Evolutionary conservation across 2,888 invertebrate genomes (phyloP).

Genomic region (Scaeva pyrastri): DNA sequence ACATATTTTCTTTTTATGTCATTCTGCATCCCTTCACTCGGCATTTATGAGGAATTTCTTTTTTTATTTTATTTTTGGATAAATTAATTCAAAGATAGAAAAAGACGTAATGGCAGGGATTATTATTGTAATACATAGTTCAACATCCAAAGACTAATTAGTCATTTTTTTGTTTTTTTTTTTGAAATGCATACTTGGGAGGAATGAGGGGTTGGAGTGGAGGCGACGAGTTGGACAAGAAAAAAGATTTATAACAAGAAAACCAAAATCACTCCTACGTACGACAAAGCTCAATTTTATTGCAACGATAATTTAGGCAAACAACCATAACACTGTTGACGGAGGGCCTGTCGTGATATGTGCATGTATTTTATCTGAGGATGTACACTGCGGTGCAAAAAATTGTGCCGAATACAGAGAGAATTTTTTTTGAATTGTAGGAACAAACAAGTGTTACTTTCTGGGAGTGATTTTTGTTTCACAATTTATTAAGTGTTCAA

Average conservation of each 20-base stretch:
- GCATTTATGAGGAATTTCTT: constrained; percentile 6
- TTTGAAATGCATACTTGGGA: not conserved
- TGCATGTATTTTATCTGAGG: not conserved
- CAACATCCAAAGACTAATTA: constrained; percentile 50
- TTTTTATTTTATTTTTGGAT: constrained; percentile 3
- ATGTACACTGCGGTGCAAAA: not conserved
- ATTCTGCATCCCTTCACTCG: constrained; percentile 58
- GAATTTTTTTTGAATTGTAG: too few relatives aligned
- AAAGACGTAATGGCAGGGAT: not conserved
- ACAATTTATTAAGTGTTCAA: too few relatives aligned
- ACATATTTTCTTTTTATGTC: constrained; percentile 48
- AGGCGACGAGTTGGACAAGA: too few relatives aligned
- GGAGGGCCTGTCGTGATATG: not conserved
- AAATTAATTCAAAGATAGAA: constrained; percentile 10
- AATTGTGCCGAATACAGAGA: too few relatives aligned
- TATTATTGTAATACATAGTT: constrained; percentile 7
- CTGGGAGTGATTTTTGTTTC: too few relatives aligned
- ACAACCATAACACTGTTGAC: constrained; percentile 22
- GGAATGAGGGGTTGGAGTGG: not conserved
- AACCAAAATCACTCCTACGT: constrained; percentile 51
- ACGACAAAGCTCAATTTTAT: constrained; percentile 55
- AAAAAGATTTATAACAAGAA: constrained; percentile 1
- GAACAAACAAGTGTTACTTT: too few relatives aligned
- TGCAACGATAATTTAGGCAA: constrained; percentile 59
- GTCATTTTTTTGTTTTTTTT: constrained; percentile 39